Conservation (phyloP, 2,888 invertebrate species). For the Priocnemis perturbator region DNA sequence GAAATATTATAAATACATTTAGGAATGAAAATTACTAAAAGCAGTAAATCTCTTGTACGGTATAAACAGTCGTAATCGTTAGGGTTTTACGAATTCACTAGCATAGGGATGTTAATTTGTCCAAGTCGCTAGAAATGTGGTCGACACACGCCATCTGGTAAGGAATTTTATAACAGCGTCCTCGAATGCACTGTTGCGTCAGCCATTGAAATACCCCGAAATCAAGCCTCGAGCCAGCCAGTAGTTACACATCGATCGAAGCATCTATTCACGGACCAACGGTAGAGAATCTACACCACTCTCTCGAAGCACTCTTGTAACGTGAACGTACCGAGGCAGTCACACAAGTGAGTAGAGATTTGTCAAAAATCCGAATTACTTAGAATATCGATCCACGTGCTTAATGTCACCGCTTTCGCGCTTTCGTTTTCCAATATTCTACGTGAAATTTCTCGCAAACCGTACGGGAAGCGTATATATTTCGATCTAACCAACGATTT, state of each 20-base stretch:
- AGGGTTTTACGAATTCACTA: too few relatives aligned
- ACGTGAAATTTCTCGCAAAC: constrained; percentile 11
- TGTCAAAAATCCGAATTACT: neutral
- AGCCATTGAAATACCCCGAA: constrained; percentile 56
- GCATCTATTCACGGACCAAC: constrained; percentile 58
- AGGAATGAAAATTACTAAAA: too few relatives aligned
- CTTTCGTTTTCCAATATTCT: too few relatives aligned
- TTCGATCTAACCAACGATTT: neutral
- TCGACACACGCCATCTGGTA: constrained; percentile 33
- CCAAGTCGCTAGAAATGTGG: too few relatives aligned
- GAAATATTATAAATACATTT: too few relatives aligned
- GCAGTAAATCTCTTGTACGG: too few relatives aligned
- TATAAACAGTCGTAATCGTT: too few relatives aligned
- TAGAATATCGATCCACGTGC: constrained; percentile 4
- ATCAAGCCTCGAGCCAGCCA: constrained; percentile 31
- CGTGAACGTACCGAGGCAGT: constrained; percentile 39
- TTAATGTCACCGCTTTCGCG: neutral
- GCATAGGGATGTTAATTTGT: too few relatives aligned
- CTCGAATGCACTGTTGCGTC: constrained; percentile 53
- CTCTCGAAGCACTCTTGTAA: constrained; percentile 37
- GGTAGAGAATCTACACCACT: constrained; percentile 49
- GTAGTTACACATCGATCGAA: constrained; percentile 55
- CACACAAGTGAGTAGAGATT: constrained; percentile 48
- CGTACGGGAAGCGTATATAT: neutral
- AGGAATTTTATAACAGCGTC: constrained; percentile 16